Conservation (phyloP, 2,797 vertebrate genomes). For the Manis pentadactyla region DNA sequence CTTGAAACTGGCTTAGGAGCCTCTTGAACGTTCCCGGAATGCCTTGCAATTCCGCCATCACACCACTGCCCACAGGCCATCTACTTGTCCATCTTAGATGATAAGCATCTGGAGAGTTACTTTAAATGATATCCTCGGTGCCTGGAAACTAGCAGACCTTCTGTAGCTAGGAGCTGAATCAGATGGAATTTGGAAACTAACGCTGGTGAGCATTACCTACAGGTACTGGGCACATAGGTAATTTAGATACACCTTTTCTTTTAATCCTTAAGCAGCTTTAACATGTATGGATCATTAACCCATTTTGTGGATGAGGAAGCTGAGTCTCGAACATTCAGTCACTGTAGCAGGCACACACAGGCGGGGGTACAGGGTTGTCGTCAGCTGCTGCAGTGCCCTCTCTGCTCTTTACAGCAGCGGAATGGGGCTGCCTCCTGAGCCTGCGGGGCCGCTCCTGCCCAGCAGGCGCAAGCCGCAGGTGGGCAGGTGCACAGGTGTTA, state of each 20-base stretch:
- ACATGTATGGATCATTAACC: background rate
- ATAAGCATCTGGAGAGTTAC: background rate
- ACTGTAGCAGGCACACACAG: background rate
- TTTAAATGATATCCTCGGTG: background rate
- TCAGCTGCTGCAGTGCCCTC: background rate
- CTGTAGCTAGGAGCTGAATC: background rate
- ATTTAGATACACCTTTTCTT: background rate
- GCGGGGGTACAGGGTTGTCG: accelerated
- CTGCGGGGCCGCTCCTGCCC: too few relatives aligned
- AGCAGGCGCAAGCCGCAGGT: too few relatives aligned
- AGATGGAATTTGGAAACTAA: background rate
- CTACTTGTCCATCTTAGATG: background rate
- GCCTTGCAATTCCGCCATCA: background rate
- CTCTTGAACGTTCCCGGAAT: accelerated
- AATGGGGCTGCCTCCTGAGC: background rate
- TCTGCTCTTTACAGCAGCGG: accelerated
- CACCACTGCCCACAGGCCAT: too few relatives aligned
- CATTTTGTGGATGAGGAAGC: background rate
- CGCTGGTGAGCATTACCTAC: background rate
- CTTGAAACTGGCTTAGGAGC: too few relatives aligned
- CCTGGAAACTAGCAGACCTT: background rate
- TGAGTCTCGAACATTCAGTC: background rate
- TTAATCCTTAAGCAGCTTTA: background rate
- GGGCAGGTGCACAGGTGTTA: too few relatives aligned
- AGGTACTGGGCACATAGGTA: too few relatives aligned